Base-by-base conservation (phyloP, 2,797 vertebrate species). In the Gobionotothen gibberifrons region DNA sequence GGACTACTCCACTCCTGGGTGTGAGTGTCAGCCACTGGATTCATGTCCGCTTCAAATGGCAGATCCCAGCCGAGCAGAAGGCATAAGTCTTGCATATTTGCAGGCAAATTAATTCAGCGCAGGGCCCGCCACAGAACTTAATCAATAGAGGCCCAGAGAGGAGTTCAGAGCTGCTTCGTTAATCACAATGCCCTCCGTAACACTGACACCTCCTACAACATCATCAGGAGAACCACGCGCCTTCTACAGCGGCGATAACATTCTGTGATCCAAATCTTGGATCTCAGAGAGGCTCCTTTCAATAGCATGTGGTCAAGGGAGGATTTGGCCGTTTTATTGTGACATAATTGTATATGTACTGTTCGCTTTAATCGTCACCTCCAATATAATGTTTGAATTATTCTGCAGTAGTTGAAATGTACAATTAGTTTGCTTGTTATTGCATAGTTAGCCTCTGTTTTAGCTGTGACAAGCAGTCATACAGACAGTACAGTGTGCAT, bases 121-220 rank as follows among this genome's bases (percentile, higher is more conserved):
- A 7, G 72, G 77, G 75, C 72, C 67, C 52, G 72, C 76, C 76
- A 56, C 58, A n/a, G 76, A 52, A 62, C 47, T 52, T 75, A 83
- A 92, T 93, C 92, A 79, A 92, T 92, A 91, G 78, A 87, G 80
- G 77, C 81, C 82, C 79, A 74, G 84, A 88, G 85, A 85, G 81
- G 76, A 81, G 78, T 78, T 90, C 61, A 68, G 75, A 83, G 74
- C 72, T 21, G 82, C 87, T 85, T 92, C 91, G 92, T 94, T 93
- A 91, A 93, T 94, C 90, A 89, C 84, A 78, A 67, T 69, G 65
- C 75, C 78, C 62, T 79, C 76, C 76, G 77, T 74, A 55, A 56
- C 82, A 72, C 86, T 69, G 83, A 92, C 91, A 90, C 86, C 87
- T 91, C 87, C 84, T 81, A 72, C 82, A 82, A 82, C 90, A 77